phyloP scores from a whole-genome alignment of 1,140 invertebrate genomes.

The Gonioctena quinquepunctata region DNA sequence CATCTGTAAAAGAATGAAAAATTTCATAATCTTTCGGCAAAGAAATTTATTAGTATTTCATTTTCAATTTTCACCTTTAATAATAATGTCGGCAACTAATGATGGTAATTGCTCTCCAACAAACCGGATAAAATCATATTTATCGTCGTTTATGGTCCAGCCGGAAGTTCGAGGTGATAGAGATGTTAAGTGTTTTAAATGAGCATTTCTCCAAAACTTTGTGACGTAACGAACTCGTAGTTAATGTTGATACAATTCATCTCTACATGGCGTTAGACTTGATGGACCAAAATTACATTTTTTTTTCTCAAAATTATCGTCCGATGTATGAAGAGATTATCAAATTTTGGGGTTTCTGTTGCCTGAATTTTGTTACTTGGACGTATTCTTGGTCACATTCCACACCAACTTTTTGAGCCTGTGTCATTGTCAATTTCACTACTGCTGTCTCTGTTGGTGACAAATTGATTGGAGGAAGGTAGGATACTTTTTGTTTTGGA shows the following conservation, averaged over 20 bases:
- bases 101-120: too few relatives aligned
- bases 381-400: not conserved
- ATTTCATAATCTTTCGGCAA: too few relatives aligned
- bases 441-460: not conserved
- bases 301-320: not conserved
- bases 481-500: slow-evolving; percentile 19
- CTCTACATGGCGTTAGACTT: slow-evolving; percentile 21
- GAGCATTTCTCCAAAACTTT: slow-evolving; percentile 21
- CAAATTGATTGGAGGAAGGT: not conserved
- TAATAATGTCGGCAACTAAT: too few relatives aligned
- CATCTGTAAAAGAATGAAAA: too few relatives aligned
- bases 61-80: too few relatives aligned
- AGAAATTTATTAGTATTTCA: too few relatives aligned
- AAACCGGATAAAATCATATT: too few relatives aligned
- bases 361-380: not conserved
- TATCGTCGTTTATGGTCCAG: not conserved
- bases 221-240: slow-evolving; percentile 17
- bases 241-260: slow-evolving; percentile 19
- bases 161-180: not conserved
- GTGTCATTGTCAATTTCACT: not conserved
- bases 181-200: slow-evolving; percentile 14
- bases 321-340: slow-evolving; percentile 1
- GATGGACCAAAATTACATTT: slow-evolving; percentile 21
- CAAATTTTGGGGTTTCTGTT: not conserved
- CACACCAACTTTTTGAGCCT: not conserved